Conservation (phyloP, 2,113 vertebrate genomes). For the Rhinogobius similis region DNA sequence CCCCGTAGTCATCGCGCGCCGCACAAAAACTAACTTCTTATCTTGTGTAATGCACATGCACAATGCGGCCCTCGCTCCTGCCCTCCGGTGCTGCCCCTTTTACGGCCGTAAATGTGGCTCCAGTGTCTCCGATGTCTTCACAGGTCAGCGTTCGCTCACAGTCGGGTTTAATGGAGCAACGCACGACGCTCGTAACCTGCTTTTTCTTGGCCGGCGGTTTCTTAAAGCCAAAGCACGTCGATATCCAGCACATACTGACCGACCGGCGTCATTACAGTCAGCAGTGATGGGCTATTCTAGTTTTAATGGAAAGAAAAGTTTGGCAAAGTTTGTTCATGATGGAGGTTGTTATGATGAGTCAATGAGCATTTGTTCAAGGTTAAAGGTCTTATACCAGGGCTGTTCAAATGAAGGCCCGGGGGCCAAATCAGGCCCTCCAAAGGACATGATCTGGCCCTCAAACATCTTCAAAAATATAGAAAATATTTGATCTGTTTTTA, state of each 20-base stretch:
- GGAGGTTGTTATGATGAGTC: not conserved
- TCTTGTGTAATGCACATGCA: slow-evolving; percentile 87
- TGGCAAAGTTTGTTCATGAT: not conserved
- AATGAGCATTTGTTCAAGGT: not conserved
- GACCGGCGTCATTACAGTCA: not conserved
- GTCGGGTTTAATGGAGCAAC: slow-evolving; percentile 48
- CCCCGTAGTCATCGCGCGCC: slow-evolving; percentile 84
- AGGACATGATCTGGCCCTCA: no score
- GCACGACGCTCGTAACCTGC: slow-evolving; percentile 8
- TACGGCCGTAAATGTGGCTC: slow-evolving; percentile 39
- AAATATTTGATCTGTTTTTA: no score
- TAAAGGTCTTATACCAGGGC: not conserved
- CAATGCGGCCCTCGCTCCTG: slow-evolving; percentile 79
- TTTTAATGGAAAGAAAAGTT: not conserved
- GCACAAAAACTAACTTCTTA: slow-evolving; percentile 83
- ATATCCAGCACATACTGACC: slow-evolving; percentile 7
- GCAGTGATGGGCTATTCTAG: not conserved
- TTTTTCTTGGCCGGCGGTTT: slow-evolving; percentile 19
- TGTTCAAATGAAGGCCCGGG: no score
- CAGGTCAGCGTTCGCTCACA: slow-evolving; percentile 82
- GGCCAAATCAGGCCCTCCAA: no score
- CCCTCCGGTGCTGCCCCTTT: slow-evolving; percentile 79
- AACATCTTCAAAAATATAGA: no score
- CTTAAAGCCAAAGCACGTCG: not conserved
- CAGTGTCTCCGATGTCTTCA: slow-evolving; percentile 77